Conservation (phyloP, 2,797 vertebrate genomes). For the Acrossocheilus fasciatus region DNA sequence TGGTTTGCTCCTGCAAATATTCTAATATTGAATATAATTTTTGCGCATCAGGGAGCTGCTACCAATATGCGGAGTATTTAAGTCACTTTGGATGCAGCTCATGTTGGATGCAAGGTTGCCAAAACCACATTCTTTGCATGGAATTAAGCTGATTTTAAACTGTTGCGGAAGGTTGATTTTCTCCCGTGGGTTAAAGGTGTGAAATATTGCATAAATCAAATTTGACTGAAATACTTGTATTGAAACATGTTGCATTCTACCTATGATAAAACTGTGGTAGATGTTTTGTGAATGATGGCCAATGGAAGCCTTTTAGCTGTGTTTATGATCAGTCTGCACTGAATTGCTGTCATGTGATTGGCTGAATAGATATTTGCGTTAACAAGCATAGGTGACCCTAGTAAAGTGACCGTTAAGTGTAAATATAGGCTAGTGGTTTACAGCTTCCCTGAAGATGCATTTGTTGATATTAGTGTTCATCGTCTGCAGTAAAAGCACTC, state of each 20-base stretch:
- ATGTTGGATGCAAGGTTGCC: not conserved
- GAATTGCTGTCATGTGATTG: not conserved
- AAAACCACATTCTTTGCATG: not conserved
- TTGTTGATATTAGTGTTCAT: not conserved
- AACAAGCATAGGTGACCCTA: not conserved
- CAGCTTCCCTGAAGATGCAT: not conserved
- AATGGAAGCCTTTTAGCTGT: not conserved
- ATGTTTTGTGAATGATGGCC: not conserved
- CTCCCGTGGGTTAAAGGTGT: not conserved
- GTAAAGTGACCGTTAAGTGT: not conserved
- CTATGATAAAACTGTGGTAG: too few relatives aligned
- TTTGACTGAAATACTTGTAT: not conserved
- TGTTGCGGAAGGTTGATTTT: not conserved
- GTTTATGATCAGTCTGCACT: not conserved
- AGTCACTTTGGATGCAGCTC: not conserved
- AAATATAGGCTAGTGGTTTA: not conserved
- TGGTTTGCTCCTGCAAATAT: not conserved
- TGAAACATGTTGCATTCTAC: not conserved
- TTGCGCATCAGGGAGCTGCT: not conserved
- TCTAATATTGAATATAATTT: not conserved
- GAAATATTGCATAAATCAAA: not conserved
- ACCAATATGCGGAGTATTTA: not conserved
- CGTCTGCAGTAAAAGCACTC: not conserved
- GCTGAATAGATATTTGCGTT: not conserved
- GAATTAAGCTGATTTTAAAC: not conserved